Conservation (phyloP, 2,888 invertebrate genomes). For the Cabera pusaria region DNA sequence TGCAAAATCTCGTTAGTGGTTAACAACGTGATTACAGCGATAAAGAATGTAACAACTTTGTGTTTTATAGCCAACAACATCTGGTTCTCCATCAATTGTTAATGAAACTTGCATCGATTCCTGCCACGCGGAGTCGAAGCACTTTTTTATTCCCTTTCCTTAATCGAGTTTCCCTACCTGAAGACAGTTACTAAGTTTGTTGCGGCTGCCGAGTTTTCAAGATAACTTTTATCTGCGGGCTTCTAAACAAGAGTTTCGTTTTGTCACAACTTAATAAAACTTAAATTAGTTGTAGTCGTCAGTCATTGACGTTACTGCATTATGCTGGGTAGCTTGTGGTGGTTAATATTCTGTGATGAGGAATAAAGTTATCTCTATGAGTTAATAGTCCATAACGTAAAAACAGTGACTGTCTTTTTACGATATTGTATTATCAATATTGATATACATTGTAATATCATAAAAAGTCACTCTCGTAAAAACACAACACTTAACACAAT, state of each 20-base stretch:
- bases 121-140: slow-evolving; percentile 10
- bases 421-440: no score
- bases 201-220: slow-evolving; percentile 57
- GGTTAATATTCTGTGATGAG: no score
- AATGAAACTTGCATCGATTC: slow-evolving; percentile 20
- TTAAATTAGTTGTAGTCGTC: slow-evolving; percentile 59
- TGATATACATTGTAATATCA: no score
- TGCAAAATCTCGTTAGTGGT: no score
- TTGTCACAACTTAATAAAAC: slow-evolving; percentile 56
- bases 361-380: no score
- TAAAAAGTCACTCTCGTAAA: no score
- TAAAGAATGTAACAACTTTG: not conserved
- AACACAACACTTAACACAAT: no score
- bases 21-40: no score
- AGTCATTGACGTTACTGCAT: slow-evolving; percentile 37
- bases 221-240: slow-evolving; percentile 63
- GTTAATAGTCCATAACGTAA: no score
- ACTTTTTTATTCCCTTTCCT: slow-evolving; percentile 60
- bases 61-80: slow-evolving; percentile 2
- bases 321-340: not conserved
- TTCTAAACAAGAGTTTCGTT: slow-evolving; percentile 63
- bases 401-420: no score
- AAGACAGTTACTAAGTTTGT: slow-evolving; percentile 69
- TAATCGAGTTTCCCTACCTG: slow-evolving; percentile 72
- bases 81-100: slow-evolving; percentile 8